A percentile compares a stretch with the other conserved stretches of the same genome.
These are phyloP conservation scores for Drosophila suboccidentalis DNA, from an alignment of 2,888 invertebrate species.

Conservation along the genomic window DNA sequence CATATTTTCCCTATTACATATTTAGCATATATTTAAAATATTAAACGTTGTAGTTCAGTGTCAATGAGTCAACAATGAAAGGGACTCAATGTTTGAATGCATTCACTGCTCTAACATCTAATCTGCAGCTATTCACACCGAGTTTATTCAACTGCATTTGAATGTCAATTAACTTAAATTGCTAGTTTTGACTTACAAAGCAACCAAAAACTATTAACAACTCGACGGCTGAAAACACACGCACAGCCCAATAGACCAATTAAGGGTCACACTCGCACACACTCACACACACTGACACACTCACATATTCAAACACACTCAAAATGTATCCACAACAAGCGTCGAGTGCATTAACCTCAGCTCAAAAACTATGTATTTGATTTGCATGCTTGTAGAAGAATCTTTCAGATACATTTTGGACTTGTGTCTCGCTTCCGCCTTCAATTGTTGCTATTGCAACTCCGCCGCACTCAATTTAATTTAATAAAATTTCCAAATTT, in stretches of 20 bases:
- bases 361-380: conserved; percentile 52
- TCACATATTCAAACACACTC: neutral
- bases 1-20: no score
- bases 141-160: conserved; percentile 80
- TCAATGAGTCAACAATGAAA: conserved; percentile 12
- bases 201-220: conserved; percentile 70
- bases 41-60: neutral
- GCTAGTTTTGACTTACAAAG: conserved; percentile 76
- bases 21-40: neutral
- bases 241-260: conserved; percentile 61
- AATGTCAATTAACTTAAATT: conserved; percentile 79
- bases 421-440: conserved; percentile 39
- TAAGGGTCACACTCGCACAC: conserved; percentile 42
- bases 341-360: conserved; percentile 75
- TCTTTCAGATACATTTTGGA: conserved; percentile 46
- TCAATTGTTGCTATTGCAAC: conserved; percentile 46
- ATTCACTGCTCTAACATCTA: conserved; percentile 13
- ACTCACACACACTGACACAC: conserved; percentile 6
- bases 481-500: conserved; percentile 67
- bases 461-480: conserved; percentile 78
- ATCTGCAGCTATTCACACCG: conserved; percentile 27
- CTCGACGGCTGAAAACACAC: conserved; percentile 21
- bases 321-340: conserved; percentile 44
- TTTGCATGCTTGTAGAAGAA: conserved; percentile 61
- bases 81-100: conserved; percentile 6